Conservation (phyloP, 2,113 vertebrate species). For the Cinclus cinclus region DNA sequence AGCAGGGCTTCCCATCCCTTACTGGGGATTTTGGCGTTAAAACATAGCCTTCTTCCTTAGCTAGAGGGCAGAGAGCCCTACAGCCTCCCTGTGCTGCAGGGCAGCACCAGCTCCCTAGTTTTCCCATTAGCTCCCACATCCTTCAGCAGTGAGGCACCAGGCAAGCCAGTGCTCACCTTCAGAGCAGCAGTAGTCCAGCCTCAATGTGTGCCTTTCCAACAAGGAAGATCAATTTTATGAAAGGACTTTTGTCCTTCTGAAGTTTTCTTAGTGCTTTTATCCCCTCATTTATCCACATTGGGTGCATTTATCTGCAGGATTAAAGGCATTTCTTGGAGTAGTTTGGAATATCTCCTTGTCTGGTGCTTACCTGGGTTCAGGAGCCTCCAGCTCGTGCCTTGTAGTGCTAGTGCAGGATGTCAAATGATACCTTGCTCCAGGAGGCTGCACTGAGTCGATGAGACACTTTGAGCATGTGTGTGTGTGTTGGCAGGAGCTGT, state of each 20-base stretch:
- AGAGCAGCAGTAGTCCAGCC: not conserved
- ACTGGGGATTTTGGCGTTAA: not conserved
- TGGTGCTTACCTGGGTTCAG: rapidly evolving
- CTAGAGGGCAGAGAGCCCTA: not conserved
- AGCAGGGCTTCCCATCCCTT: not conserved
- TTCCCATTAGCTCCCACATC: not conserved
- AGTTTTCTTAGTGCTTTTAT: not conserved
- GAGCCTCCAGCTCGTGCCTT: not conserved
- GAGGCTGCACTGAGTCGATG: not conserved
- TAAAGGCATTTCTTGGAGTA: not conserved
- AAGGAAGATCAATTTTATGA: not conserved
- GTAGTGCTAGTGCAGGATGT: not conserved
- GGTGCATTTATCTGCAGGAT: not conserved
- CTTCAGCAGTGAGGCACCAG: not conserved
- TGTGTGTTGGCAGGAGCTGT: not conserved
- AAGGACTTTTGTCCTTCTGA: not conserved
- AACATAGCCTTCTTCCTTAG: rapidly evolving
- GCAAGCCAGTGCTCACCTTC: not conserved
- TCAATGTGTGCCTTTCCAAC: not conserved
- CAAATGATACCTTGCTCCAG: rapidly evolving
- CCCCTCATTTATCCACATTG: rapidly evolving
- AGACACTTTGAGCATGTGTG: rapidly evolving
- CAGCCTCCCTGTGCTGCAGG: not conserved
- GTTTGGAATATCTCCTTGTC: not conserved
- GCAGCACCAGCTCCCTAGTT: not conserved